Evolutionary conservation across 2,888 invertebrate genomes (phyloP), one percentile per base, ranked within the genome.

Genomic region (Yponomeuta malinellus): DNA sequence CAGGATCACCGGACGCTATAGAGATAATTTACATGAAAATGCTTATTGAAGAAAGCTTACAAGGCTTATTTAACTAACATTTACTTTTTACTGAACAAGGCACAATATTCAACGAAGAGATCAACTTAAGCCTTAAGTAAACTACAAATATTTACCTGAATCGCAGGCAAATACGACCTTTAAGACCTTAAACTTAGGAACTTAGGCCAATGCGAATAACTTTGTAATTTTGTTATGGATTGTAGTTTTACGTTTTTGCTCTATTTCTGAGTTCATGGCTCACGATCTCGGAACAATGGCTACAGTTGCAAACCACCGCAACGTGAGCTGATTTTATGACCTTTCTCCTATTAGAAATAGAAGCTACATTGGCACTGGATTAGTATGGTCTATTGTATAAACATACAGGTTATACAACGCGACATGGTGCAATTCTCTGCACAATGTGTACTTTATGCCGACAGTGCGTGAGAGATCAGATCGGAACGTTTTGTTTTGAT

Each of bases 201-300:
- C 52, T 8, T 59, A 59, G 52, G 52, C 52, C 12, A 12, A 33
- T 33, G 43, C 43, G 43, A 59, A 59, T 59, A 59, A 59, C 15
- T 59, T 59, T 59, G 52, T 5, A 59, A 59, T 59, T 59, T 59
- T 59, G 52, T 59, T 59, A 59, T 59, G 52, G 52, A 9, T 59
- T 59, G 52, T 59, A 12, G 52, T 59, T 59, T 65, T 65, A 72
- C 48, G 71, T 71, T 71, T 72, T 72, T 72, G 71, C 71, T 67
- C 71, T 71, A 72, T 72, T 72, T 71, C 72, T 29, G 64, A 65
- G 52, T 65, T 68, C 63, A 69, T 66, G 65, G 48, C 33, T 67
- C 63, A 71, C 71, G 71, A 72, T 71, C 48, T 52, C 67, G 69
- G 71, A 71, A 72, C 69, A 65, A 68, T 68, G 23, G 68, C 67